These are phyloP conservation scores for Aphaenogaster floridana DNA, from an alignment of 1,140 invertebrate genomes.

Conservation along the genomic window DNA sequence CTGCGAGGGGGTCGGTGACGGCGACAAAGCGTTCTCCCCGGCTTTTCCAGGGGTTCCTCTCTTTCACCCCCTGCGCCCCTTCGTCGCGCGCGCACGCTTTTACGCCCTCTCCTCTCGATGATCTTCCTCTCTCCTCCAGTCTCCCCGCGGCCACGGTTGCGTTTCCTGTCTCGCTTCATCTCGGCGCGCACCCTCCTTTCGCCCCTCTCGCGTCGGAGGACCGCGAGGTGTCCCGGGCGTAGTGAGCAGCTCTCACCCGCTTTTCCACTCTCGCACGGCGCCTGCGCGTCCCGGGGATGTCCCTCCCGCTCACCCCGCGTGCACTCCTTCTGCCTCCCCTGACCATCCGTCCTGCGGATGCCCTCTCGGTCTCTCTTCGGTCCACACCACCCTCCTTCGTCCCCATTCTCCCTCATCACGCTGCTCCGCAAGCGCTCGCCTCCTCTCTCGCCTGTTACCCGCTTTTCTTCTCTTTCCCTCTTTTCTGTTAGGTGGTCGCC, in stretches of 20 bases:
- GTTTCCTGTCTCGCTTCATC: constrained; percentile 61
- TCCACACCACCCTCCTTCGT: background rate
- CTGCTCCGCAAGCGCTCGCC: constrained; percentile 10
- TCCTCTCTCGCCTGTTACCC: constrained; percentile 5
- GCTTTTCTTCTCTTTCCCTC: constrained; percentile 29
- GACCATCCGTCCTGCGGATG: constrained; percentile 39
- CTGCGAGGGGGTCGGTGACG: constrained; percentile 55
- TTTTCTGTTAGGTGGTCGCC: constrained; percentile 14
- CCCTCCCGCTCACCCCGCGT: constrained; percentile 69
- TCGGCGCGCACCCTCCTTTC: constrained; percentile 66
- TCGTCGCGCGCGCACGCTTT: constrained; percentile 40
- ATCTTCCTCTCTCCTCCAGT: background rate
- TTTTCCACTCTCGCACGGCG: constrained; percentile 84
- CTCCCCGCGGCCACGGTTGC: constrained; percentile 33
- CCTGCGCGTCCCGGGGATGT: constrained; percentile 80
- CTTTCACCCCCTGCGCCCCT: background rate
- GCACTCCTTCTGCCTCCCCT: constrained; percentile 58
- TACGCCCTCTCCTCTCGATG: constrained; percentile 33
- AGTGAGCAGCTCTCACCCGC: constrained; percentile 83
- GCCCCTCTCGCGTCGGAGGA: constrained; percentile 72
- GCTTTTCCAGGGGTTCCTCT: constrained; percentile 57
- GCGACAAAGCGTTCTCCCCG: constrained; percentile 25
- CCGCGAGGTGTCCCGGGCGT: constrained; percentile 85
- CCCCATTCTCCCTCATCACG: constrained; percentile 21
- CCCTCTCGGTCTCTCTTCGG: constrained; percentile 34